Conservation (phyloP, 2,113 vertebrate genomes). For the Cyprinus carpio region DNA sequence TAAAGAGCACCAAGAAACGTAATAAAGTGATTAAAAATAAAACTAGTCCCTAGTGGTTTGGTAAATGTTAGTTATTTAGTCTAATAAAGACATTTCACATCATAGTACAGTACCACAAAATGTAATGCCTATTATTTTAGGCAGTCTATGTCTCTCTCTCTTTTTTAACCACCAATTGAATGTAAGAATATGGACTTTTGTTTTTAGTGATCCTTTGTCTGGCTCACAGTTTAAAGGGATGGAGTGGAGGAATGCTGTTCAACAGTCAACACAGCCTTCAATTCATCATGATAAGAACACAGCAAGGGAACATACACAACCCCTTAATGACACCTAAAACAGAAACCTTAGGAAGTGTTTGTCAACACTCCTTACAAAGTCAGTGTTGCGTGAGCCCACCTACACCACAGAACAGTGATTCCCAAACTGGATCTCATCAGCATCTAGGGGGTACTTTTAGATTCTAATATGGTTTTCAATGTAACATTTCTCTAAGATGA, state of each 20-base stretch:
- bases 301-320: not conserved
- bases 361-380: conserved; percentile 23
- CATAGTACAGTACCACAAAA: not conserved
- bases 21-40: not conserved
- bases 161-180: not conserved
- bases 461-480: not conserved
- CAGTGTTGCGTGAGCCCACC: not conserved
- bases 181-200: not conserved
- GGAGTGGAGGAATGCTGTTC: conserved; percentile 15
- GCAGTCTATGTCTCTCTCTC: not conserved
- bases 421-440: not conserved
- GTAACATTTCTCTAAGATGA: not conserved
- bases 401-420: not conserved
- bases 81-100: not conserved
- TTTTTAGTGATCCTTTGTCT: conserved; percentile 15
- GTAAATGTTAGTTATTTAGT: not conserved
- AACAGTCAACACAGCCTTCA: conserved; percentile 4
- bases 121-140: not conserved
- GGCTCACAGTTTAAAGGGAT: not conserved
- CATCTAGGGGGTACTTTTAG: not conserved
- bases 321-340: not conserved
- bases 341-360: conserved; percentile 18
- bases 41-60: not conserved
- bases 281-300: conserved; percentile 39
- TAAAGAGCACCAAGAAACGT: not conserved